Conservation (phyloP, 2,888 invertebrate species). For the Sesia bembeciformis region DNA sequence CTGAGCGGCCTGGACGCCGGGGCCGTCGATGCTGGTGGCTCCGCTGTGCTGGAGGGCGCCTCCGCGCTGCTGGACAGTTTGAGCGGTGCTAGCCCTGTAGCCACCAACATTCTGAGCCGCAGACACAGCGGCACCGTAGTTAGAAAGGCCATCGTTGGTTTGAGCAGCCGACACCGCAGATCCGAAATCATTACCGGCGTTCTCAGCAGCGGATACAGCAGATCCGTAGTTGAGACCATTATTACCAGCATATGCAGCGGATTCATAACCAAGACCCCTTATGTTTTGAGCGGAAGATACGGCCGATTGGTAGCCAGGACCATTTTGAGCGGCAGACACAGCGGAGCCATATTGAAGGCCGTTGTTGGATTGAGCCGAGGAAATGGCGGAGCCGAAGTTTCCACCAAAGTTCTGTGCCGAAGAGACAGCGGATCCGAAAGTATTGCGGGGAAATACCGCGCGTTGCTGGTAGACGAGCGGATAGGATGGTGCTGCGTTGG, state of each 20-base stretch:
- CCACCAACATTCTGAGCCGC: constrained; percentile 34
- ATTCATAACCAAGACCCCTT: constrained; percentile 19
- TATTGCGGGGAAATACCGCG: constrained; percentile 10
- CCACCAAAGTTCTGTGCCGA: constrained; percentile 38
- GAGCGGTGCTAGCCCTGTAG: constrained; percentile 39
- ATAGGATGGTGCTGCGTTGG: constrained; percentile 28
- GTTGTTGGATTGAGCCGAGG: constrained; percentile 34
- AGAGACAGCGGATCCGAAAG: constrained; percentile 23
- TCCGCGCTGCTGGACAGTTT: constrained; percentile 36
- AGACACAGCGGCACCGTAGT: constrained; percentile 33
- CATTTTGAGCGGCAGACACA: constrained; percentile 20
- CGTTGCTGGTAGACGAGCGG: constrained; percentile 11
- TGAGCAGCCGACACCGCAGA: constrained; percentile 33
- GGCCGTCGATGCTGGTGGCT: constrained; percentile 43
- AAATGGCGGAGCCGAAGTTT: constrained; percentile 32
- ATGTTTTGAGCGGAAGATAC: constrained; percentile 26
- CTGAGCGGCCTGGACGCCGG: constrained; percentile 44
- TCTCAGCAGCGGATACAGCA: constrained; percentile 33
- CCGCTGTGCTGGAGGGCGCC: constrained; percentile 33
- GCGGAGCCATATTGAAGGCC: constrained; percentile 26
- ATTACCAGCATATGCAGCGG: constrained; percentile 18
- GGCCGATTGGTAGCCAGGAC: constrained; percentile 23
- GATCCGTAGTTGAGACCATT: constrained; percentile 29
- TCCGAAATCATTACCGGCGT: constrained; percentile 20
- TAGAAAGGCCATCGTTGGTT: constrained; percentile 21